These are phyloP conservation scores for Lasioglossum pauxillum DNA, from an alignment of 2,888 invertebrate species.

Conservation along the genomic window DNA sequence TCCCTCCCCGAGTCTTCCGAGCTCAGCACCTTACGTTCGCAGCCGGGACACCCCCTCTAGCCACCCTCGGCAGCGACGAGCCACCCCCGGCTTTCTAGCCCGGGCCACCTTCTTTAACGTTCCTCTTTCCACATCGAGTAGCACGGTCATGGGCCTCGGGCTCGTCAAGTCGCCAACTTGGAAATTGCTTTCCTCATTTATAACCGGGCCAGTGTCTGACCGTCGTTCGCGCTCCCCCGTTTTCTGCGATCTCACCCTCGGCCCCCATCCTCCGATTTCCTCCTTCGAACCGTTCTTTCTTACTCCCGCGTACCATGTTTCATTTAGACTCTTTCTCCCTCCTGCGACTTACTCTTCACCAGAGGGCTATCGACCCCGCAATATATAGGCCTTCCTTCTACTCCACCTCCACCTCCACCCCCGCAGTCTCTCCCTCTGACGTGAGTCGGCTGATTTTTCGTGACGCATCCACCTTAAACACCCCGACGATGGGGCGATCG, in stretches of 20 bases:
- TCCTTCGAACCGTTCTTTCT: constrained; percentile 37
- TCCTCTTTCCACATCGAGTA: constrained; percentile 63
- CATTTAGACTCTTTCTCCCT: constrained; percentile 28
- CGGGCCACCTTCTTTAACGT: constrained; percentile 62
- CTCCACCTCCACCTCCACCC: background rate
- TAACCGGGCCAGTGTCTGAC: constrained; percentile 77
- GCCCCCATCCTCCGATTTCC: constrained; percentile 52
- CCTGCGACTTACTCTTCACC: constrained; percentile 27
- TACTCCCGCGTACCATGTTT: constrained; percentile 17
- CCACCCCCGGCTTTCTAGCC: constrained; percentile 18
- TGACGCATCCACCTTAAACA: constrained; percentile 47
- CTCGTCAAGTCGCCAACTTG: constrained; percentile 80
- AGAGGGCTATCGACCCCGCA: constrained; percentile 65
- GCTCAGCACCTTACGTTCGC: constrained; percentile 58
- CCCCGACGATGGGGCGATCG: constrained; percentile 33
- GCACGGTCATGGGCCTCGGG: constrained; percentile 59
- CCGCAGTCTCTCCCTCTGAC: constrained; percentile 24
- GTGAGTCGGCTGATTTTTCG: constrained; percentile 73
- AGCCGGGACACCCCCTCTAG: constrained; percentile 47
- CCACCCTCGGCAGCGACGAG: constrained; percentile 14
- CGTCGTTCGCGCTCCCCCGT: constrained; percentile 68
- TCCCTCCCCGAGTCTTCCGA: constrained; percentile 68
- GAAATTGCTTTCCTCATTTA: constrained; percentile 82
- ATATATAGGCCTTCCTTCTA: constrained; percentile 54
- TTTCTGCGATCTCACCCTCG: constrained; percentile 69